Evolutionary conservation across 2,888 invertebrate species (phyloP).

Genomic region (Drosophila flavopinicola): DNA sequence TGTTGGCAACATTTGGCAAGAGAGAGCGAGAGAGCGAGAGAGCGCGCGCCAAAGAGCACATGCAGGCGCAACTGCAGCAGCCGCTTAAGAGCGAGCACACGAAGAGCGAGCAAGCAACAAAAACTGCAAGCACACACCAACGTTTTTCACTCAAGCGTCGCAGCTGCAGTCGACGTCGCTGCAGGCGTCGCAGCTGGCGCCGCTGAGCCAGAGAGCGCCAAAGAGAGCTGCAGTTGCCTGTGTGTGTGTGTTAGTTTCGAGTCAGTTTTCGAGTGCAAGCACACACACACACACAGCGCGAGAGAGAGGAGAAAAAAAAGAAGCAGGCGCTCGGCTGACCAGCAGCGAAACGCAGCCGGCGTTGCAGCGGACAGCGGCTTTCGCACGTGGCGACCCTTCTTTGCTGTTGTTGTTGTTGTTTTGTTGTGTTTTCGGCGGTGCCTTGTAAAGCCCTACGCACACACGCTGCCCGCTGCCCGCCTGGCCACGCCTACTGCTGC

Average conservation of each 20-base stretch:
- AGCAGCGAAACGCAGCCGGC: conserved; percentile 10
- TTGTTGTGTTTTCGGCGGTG: conserved; percentile 29
- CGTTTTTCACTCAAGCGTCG: conserved; percentile 53
- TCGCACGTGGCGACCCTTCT: conserved; percentile 65
- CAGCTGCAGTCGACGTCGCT: conserved; percentile 14
- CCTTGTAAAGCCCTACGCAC: conserved; percentile 58
- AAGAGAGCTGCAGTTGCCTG: conserved; percentile 21
- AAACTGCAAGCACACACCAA: conserved; percentile 28
- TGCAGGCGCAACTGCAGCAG: conserved; percentile 51
- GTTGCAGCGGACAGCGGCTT: conserved; percentile 1
- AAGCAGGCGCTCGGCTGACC: too few species aligned
- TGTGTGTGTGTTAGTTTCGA: conserved; percentile 20
- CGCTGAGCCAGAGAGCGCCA: conserved; percentile 4
- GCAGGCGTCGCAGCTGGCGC: too few species aligned
- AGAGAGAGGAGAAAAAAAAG: too few species aligned
- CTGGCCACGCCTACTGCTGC: conserved; percentile 78
- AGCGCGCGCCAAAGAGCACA: conserved; percentile 38
- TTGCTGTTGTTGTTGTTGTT: neutral
- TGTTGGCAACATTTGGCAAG: conserved; percentile 55
- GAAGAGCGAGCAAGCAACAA: conserved; percentile 12
- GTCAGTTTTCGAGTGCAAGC: conserved; percentile 53
- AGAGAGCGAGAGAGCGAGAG: conserved; percentile 22
- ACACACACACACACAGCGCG: too few species aligned
- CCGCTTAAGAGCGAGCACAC: conserved; percentile 41
- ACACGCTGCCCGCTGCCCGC: conserved; percentile 37